Base-by-base conservation (phyloP, 2,888 invertebrate genomes). In the Unio delphinus region DNA sequence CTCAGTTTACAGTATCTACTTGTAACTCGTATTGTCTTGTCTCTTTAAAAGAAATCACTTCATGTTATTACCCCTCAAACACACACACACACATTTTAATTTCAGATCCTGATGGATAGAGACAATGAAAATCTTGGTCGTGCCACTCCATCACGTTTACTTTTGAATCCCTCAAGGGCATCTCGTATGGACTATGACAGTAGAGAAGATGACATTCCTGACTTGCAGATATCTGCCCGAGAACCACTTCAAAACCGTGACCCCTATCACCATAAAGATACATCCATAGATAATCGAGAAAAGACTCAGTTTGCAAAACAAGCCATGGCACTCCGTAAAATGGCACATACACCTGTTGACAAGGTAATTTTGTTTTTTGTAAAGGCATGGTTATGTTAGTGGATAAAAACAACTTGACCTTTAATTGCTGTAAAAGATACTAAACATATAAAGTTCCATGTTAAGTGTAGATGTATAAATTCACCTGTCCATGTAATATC, bases 301-400 rank as follows among this genome's bases (percentile, higher is more conserved):
- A 80, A 78, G 57, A 75, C 75, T 20, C 74, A 75, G 54, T 81
- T 80, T 68, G 80, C 78, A 55, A 81, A 81, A 68, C 78, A 78
- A 61, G 75, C 79, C 18, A 76, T 78, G 67, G 76, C 81, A 23
- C 70, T 84, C n/a, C 61, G 82, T 61, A 83, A 84, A 70, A 70
- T 80, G 72, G 74, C 81, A n/a, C 81, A 83, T 67, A 82, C 84
- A 54, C 83, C 84, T 18, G 76, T 80, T 45, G 84, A 84, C 70
- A 81, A 80, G 76, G 82, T 82, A 72, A 45, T 55, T n/a, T 23
- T 18, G 6, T 8, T 23, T 57, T 34, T 28, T 45, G 15, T 5
- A 8, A 28, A 34, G 7, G 34, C n/a, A n/a, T 62, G 8, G 11
- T 6, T n/a, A 61, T 23, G 28, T 61, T 34, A 34, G 5, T 34